Percentiles rank a stretch among this genome's conserved stretches.
phyloP scores from a whole-genome alignment of 2,888 invertebrate species.

The Archaeoteleia sp. region DNA sequence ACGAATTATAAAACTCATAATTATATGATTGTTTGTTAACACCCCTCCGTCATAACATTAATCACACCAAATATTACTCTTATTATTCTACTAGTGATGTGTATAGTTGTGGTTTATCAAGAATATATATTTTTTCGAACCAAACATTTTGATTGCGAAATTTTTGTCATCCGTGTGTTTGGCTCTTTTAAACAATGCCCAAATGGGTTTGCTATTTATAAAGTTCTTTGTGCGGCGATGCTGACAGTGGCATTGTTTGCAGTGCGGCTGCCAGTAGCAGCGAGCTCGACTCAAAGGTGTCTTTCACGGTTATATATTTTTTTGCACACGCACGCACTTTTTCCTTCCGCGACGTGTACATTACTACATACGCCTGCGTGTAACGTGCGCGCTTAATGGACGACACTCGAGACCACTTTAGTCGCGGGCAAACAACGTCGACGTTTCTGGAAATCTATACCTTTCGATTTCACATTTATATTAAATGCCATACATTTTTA shows the following conservation, averaged over 20 bases:
- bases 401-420: constrained; percentile 74
- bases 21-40: no score
- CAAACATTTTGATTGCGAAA: constrained; percentile 34
- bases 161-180: constrained; percentile 40
- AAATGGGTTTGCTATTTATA: constrained; percentile 57
- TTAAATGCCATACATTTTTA: no score
- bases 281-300: constrained; percentile 67
- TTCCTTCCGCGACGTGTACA: constrained; percentile 56
- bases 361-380: constrained; percentile 51
- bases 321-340: constrained; percentile 69
- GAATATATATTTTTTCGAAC: constrained; percentile 4
- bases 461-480: no score
- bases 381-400: constrained; percentile 70
- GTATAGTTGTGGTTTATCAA: no score
- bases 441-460: constrained; percentile 72
- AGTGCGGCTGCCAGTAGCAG: constrained; percentile 71
- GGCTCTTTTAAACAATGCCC: constrained; percentile 50
- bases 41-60: no score
- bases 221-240: constrained; percentile 46
- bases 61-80: no score
- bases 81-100: no score
- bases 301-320: constrained; percentile 68
- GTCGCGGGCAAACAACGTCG: constrained; percentile 71
- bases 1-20: no score
- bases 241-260: constrained; percentile 62